Percentiles rank a stretch among this genome's conserved stretches.
Evolutionary conservation across 2,888 invertebrate genomes (phyloP).

Genomic region (Drosophila dives): DNA sequence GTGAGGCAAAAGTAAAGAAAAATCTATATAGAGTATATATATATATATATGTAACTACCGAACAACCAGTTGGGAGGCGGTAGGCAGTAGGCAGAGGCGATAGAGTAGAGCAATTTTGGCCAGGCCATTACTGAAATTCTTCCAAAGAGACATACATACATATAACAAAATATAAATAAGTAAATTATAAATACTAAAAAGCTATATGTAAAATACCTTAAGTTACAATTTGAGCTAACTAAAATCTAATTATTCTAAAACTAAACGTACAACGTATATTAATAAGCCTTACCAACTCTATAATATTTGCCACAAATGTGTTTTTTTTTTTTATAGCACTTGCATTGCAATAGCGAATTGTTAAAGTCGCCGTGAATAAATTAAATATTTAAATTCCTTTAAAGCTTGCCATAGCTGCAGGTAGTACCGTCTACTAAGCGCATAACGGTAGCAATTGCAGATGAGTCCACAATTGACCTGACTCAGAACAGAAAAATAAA

Average conservation of each 20-base stretch:
- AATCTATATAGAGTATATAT: conserved; percentile 10
- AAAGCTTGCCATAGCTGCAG: conserved; percentile 79
- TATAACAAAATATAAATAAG: conserved; percentile 1
- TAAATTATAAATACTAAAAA: conserved; percentile 20
- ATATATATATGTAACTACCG: conserved; percentile 34
- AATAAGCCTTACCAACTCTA: conserved; percentile 43
- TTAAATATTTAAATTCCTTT: conserved; percentile 8
- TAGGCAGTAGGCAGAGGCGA: conserved; percentile 56
- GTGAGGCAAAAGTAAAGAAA: conserved; percentile 26
- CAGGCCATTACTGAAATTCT: conserved; percentile 43
- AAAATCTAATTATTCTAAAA: conserved; percentile 23
- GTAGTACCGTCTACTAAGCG: conserved; percentile 85
- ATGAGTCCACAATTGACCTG: conserved; percentile 81
- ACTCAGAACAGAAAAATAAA: conserved; percentile 53
- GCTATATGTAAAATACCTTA: neutral
- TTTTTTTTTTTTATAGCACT: neutral
- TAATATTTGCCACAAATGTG: neutral
- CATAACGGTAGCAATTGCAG: conserved; percentile 84
- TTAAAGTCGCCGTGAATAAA: conserved; percentile 7
- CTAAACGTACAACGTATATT: conserved; percentile 6
- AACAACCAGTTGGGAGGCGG: conserved; percentile 47
- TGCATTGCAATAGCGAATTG: neutral
- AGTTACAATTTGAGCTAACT: neutral
- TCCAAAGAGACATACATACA: conserved; percentile 28
- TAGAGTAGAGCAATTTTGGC: conserved; percentile 36